Evolutionary conservation across 2,113 vertebrate species (phyloP), one percentile per base, ranked within the genome.

Genomic region (Perognathus longimembris): DNA sequence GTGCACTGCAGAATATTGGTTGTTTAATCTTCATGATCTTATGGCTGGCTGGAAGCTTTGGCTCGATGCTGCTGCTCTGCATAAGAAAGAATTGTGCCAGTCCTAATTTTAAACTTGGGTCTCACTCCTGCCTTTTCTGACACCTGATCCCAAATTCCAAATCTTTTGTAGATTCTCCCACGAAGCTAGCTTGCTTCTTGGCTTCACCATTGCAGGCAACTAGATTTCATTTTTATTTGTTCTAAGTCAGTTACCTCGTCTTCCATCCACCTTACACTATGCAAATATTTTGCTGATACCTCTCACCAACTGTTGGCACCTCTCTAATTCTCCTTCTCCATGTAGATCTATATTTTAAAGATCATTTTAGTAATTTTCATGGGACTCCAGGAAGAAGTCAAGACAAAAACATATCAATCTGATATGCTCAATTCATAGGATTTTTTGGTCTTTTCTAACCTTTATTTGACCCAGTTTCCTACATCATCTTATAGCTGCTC

Each of bases 391-490:
- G 22, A 86, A 94, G 61, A 54, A 79, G 61, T 54, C 40, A 83
- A 76, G 17, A 59, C 79, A 89, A 71, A 85, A 66, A 69, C 26
- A 61, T 92, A 38, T 79, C n/a, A 63, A 50, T 92, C 64, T 82
- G 30, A 22, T 32, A 38, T 67, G 57, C 69, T 85, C 69, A 80
- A 26, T 77, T 91, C n/a, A 24, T 81, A 86, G 34, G 63, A 14
- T 89, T 76, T 88, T 57, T 42, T 85, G 9, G 45, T 82, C 21
- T 74, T 88, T 67, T 76, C 45, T 80, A 79, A 92, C 22, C 61
- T 93, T 83, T 77, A 80, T 76, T 91, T 87, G 90, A 87, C 63
- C n/a, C 54, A 40, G 21, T 87, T 92, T 89, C 34, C 69, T 34
- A 61, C 30, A 66, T 21, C 38, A n/a, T 76, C 50, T 94, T 92